A percentile compares a stretch with the other conserved stretches of the same genome.
These are phyloP conservation scores for Phaethon lepturus DNA, from an alignment of 2,113 vertebrate species.

Conservation along the genomic window DNA sequence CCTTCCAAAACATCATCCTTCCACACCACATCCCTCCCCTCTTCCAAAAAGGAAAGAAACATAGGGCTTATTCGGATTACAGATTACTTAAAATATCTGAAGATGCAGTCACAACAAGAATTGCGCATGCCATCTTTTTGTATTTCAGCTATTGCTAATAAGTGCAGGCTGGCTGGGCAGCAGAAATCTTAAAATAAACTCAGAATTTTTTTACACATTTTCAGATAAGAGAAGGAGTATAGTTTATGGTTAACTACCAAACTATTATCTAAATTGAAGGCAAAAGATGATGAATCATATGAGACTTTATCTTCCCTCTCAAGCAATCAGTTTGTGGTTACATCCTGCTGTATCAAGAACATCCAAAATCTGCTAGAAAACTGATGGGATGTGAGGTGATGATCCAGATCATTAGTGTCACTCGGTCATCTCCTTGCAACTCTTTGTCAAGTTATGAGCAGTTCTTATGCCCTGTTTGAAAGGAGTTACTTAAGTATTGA, in stretches of 20 bases:
- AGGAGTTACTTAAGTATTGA: neutral
- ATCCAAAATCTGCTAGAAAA: neutral
- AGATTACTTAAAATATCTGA: neutral
- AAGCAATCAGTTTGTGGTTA: neutral
- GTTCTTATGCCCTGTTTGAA: neutral
- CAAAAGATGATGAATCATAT: neutral
- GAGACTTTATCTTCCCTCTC: neutral
- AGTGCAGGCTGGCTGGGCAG: neutral
- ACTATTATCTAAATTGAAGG: neutral
- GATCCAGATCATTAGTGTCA: neutral
- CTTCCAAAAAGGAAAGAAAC: neutral
- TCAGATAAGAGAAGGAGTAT: neutral
- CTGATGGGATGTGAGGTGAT: accelerated
- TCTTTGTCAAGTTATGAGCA: neutral
- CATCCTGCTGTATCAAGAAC: neutral
- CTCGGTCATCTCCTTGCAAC: neutral
- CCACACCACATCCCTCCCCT: neutral
- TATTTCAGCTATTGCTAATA: neutral
- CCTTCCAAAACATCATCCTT: neutral
- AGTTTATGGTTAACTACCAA: neutral
- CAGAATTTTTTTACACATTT: neutral
- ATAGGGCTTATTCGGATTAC: neutral
- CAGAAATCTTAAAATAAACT: neutral
- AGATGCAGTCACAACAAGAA: neutral
- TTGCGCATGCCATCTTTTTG: neutral